These are phyloP conservation scores for Potorous gilbertii DNA, from an alignment of 2,797 vertebrate genomes.

Conservation along the genomic window DNA sequence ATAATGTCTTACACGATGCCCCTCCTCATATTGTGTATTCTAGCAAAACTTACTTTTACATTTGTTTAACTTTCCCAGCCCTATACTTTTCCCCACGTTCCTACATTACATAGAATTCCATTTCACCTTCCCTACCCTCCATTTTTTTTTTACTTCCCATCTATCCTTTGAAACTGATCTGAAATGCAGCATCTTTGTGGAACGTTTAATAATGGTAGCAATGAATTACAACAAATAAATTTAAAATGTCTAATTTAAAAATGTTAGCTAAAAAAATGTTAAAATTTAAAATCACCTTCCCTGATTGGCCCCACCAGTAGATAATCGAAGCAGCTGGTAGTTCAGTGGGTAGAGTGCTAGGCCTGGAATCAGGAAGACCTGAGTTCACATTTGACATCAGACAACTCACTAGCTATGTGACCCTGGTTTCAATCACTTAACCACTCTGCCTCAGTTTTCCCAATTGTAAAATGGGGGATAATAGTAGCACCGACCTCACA, in stretches of 20 bases:
- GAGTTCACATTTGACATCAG: not conserved
- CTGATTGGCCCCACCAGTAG: not conserved
- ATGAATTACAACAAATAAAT: not conserved
- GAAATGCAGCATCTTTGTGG: not conserved
- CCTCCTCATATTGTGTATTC: not conserved
- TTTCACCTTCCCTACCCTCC: not conserved
- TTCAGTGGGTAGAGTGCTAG: not conserved
- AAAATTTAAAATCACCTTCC: no score
- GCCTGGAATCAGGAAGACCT: not conserved
- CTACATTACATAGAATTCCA: no score
- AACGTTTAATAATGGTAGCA: not conserved
- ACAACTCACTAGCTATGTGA: not conserved
- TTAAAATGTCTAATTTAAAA: no score
- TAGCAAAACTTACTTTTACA: not conserved
- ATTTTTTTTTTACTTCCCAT: not conserved
- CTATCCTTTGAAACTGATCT: not conserved
- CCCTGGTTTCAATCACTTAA: not conserved
- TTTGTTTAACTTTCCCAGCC: not conserved
- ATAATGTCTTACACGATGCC: not conserved
- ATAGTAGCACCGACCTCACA: not conserved
- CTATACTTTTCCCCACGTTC: no score
- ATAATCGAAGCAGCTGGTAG: not conserved
- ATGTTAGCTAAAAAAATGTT: no score
- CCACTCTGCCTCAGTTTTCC: not conserved
- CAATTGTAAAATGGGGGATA: not conserved